These are phyloP conservation scores for Burhinus bistriatus DNA, from an alignment of 2,113 vertebrate genomes.

Conservation along the genomic window DNA sequence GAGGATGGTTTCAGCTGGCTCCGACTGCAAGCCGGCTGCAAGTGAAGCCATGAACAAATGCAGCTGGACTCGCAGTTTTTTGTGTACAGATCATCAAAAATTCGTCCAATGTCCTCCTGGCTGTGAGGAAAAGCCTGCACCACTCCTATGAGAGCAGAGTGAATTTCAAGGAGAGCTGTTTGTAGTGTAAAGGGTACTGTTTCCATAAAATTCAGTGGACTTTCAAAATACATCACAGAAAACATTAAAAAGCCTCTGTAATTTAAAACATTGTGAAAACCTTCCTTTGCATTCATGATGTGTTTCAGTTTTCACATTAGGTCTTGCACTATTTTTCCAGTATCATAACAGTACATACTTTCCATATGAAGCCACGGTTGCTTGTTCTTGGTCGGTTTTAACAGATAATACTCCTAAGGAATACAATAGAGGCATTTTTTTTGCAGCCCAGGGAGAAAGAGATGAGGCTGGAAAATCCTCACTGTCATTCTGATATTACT, in stretches of 20 bases:
- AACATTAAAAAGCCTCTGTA: neutral
- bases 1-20: neutral
- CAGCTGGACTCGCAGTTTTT: neutral
- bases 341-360: neutral
- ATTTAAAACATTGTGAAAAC: neutral
- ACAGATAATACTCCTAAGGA: neutral
- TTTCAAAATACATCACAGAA: neutral
- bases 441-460: neutral
- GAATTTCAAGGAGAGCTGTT: neutral
- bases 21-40: neutral
- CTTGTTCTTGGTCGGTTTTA: neutral
- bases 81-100: neutral
- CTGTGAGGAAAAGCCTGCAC: neutral
- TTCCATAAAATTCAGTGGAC: neutral
- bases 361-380: neutral
- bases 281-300: fast-evolving
- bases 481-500: neutral
- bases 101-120: neutral
- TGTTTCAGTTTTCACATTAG: neutral
- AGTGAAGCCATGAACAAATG: neutral
- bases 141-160: neutral
- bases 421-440: neutral
- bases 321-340: neutral
- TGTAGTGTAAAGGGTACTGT: neutral
- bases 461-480: neutral